These are phyloP conservation scores for Anguilla marmorata DNA, from an alignment of 2,797 vertebrate genomes.

Conservation along the genomic window DNA sequence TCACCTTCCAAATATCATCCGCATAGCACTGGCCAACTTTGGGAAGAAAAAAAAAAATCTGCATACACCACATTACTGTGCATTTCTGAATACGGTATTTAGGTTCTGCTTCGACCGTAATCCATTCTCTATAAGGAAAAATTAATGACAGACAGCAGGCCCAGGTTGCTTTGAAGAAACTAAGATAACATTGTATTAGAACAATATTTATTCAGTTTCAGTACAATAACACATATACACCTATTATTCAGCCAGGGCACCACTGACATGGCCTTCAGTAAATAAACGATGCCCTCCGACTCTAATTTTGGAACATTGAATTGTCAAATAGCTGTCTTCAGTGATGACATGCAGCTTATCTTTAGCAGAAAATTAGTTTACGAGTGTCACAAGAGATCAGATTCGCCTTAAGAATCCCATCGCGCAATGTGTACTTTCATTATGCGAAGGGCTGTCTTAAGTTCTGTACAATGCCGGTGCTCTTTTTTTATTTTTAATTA, in stretches of 20 bases:
- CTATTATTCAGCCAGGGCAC: background rate
- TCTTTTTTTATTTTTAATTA: background rate
- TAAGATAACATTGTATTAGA: too few species aligned
- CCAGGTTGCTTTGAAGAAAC: background rate
- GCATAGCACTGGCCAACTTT: too few species aligned
- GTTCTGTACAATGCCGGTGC: background rate
- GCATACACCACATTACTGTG: background rate
- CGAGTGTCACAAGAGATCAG: background rate
- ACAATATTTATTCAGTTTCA: too few species aligned
- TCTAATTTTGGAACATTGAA: background rate
- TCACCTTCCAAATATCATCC: background rate
- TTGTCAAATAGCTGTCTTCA: background rate
- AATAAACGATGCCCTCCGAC: background rate
- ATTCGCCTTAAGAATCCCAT: background rate
- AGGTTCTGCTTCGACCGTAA: background rate
- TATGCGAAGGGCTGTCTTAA: background rate
- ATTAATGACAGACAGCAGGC: background rate
- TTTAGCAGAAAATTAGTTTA: background rate
- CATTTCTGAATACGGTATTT: background rate
- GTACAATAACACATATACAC: background rate
- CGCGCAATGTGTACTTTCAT: background rate
- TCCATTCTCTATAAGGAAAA: background rate
- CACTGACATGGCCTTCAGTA: background rate
- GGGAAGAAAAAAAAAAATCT: too few species aligned
- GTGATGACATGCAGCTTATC: background rate